Evolutionary conservation across 92 coral and sea anemone species (phyloP), one percentile per base, ranked within the genome.

Genomic region (Epizoanthus illoricatus): DNA sequence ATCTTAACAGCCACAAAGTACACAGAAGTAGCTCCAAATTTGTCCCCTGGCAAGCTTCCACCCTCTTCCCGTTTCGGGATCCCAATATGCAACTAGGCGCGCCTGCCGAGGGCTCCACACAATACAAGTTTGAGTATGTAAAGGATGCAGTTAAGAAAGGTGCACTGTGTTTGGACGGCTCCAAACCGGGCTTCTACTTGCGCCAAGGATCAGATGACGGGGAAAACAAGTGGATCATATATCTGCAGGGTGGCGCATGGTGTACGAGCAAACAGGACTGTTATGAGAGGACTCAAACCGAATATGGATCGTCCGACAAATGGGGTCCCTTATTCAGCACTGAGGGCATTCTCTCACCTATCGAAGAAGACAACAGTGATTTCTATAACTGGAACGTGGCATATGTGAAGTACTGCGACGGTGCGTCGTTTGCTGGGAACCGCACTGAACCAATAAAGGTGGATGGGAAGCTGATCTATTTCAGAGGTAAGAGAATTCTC

Each of bases 161-260:
- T 11, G 99, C 99, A 7, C 86, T 88, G 42, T 96, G 98, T 73
- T 86, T 96, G 9, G 98, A 96, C 70, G 98, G 98, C 3, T 96
- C 99, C 36, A 80, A 86, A 1, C 98, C 99, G 5, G 98, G 96
- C 0, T 96, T 89, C 75, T 90, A 84, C 61, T 57, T 89, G 55
- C 86, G 91, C 61, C 66, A 68, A 85, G 99, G 98, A 39, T 52
- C 80, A 4, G 87, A 86, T 0, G 24, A 55, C n/a, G 86, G 90
- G 8, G 15, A 18, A 40, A 23, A 67, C 5, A 39, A 75, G 16
- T 87, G 90, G 90, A 81, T 87, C 17, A 17, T 87, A 17, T 73
- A 73, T 59, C 69, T 87, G 20, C 17, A 65, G 20, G 90, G 90
- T 47, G 86, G 90, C 13, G 87, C 90, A 7, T 87, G 84, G 90